Evolutionary conservation across 1,140 invertebrate genomes (phyloP), one percentile per base, ranked within the genome.

Genomic region (Bombus sylvicola): DNA sequence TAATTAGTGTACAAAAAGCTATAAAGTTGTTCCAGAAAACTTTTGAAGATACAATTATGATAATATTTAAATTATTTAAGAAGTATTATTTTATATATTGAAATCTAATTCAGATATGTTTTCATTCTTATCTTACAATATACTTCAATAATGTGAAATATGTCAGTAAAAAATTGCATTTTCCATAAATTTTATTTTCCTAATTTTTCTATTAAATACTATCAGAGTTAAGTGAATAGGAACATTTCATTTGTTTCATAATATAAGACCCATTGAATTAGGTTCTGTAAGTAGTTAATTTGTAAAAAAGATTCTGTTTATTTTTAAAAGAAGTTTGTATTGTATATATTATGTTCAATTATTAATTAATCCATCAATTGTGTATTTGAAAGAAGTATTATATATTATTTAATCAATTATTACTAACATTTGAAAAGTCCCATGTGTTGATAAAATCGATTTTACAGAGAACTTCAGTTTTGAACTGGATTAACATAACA

Each of bases 311-410:
- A 12, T 37, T 79, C 13, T 69, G 41, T 47, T 43, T 15, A 37
- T 18, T 72, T 79, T 71, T 25, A 72, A 59, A 18, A 34, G 28
- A 25, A 43, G 18, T 59, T 66, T 68, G 57, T 79, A 74, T 79
- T 22, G n/a, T 71, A 79, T 89, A 62, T 79, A 78, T 88, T 75
- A 74, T 83, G 59, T 86, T 89, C 39, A 86, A 79, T 39, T 47
- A 80, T 57, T 57, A 53, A 77, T 64, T 57, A 47, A 41, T 41
- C 13, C n/a, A 72, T 39, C 28, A 81, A 84, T 87, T 86, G 78
- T 88, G 81, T 81, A 89, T 90, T 88, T 73, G 82, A 84, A 87
- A 90, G 75, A 91, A 81, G 91, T 59, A 28, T 59, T 59, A 59
- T 89, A 83, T 88, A 89, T 89, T 75, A 64, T 68, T 86, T 78